phyloP scores from a whole-genome alignment of 2,888 invertebrate genomes.

The Rhagonycha fulva region DNA sequence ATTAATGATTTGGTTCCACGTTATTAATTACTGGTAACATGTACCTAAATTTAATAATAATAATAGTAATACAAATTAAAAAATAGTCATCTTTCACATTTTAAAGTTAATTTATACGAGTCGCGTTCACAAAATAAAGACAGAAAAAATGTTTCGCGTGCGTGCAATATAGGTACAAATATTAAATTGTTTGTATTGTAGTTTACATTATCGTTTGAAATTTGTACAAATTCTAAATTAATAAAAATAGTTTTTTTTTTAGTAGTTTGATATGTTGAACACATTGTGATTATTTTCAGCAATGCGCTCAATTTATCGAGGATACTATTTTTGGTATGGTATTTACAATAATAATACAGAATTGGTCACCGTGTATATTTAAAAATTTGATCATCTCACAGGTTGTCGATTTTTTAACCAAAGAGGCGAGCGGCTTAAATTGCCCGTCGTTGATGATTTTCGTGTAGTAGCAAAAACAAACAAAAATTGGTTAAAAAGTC shows the following conservation, averaged over 20 bases:
- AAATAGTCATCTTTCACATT: conserved; percentile 27
- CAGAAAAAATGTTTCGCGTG: background rate
- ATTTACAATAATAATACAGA: background rate
- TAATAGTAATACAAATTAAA: conserved; percentile 24
- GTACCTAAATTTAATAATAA: conserved; percentile 32
- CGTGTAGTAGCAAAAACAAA: background rate
- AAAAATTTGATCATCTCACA: background rate
- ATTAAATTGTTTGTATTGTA: background rate
- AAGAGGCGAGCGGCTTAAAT: background rate
- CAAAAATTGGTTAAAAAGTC: background rate
- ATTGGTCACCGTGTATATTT: background rate
- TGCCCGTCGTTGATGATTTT: background rate
- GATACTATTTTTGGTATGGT: background rate
- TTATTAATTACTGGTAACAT: conserved; percentile 38
- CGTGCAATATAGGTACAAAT: background rate
- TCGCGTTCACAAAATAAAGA: background rate
- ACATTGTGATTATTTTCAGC: no score
- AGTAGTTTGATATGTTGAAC: background rate
- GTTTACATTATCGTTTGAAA: background rate
- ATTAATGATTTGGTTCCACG: conserved; percentile 48
- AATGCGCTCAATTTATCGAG: background rate
- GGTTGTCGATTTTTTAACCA: background rate
- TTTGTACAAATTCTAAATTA: background rate
- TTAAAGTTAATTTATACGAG: background rate
- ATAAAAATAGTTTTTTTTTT: background rate